Evolutionary conservation across 2,797 vertebrate species (phyloP).

Genomic region (Esox lucius): DNA sequence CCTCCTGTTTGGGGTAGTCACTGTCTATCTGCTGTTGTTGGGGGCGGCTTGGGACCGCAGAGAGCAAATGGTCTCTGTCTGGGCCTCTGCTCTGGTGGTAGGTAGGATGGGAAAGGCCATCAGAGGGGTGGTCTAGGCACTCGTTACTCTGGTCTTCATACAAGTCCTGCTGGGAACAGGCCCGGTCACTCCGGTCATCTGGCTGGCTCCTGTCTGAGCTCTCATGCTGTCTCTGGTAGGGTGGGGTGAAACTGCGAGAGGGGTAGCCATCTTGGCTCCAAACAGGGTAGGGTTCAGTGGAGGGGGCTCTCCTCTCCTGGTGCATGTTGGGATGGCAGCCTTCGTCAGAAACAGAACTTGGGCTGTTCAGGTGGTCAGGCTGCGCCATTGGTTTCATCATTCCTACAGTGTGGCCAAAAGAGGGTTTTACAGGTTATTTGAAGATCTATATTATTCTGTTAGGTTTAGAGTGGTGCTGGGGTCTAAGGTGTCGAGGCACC

Average conservation of each 20-base stretch:
- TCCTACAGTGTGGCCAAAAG: conserved; percentile 70
- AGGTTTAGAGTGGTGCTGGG: neutral
- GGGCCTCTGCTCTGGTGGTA: conserved; percentile 76
- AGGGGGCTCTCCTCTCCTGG: conserved; percentile 81
- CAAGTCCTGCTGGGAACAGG: conserved; percentile 81
- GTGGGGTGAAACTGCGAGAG: conserved; percentile 85
- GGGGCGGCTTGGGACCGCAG: conserved; percentile 67
- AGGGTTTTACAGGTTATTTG: neutral
- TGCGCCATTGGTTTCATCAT: conserved; percentile 89
- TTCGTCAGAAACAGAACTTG: conserved; percentile 83
- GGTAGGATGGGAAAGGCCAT: conserved; percentile 69
- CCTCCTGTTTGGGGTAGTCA: conserved; percentile 79
- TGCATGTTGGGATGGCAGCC: conserved; percentile 80
- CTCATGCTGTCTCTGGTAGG: conserved; percentile 86
- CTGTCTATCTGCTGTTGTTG: conserved; percentile 66
- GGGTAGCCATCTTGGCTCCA: conserved; percentile 92
- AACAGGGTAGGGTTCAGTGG: conserved; percentile 81
- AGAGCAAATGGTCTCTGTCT: conserved; percentile 72
- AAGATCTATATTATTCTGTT: neutral
- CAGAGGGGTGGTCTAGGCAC: conserved; percentile 67
- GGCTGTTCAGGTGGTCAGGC: conserved; percentile 83
- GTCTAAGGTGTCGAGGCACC: too few relatives aligned
- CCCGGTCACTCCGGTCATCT: conserved; percentile 81
- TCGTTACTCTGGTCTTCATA: conserved; percentile 87
- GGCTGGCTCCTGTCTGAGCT: conserved; percentile 69